These are phyloP conservation scores for Tauraco hartlaubi DNA, from an alignment of 2,797 vertebrate genomes.

Conservation along the genomic window DNA sequence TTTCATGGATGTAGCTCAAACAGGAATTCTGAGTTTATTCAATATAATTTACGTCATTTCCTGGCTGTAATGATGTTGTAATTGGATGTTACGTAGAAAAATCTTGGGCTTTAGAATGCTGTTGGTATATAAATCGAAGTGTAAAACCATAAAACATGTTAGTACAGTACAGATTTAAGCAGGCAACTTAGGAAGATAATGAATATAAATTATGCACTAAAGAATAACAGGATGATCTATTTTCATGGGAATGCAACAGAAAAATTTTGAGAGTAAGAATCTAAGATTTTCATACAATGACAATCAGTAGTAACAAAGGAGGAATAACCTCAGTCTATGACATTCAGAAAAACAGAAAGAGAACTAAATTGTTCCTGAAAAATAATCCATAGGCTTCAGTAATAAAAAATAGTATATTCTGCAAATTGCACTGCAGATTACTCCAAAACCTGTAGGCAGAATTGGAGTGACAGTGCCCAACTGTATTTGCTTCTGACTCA, in stretches of 20 bases:
- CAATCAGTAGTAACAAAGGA: neutral
- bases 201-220: neutral
- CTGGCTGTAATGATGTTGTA: neutral
- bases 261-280: neutral
- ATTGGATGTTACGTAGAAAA: neutral
- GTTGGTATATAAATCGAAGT: neutral
- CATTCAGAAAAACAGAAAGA: neutral
- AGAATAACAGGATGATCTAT: neutral
- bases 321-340: neutral
- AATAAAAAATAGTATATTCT: neutral
- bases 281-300: neutral
- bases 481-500: neutral
- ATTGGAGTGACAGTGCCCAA: neutral
- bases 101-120: neutral
- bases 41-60: neutral
- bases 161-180: neutral
- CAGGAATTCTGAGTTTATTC: slow-evolving; percentile 1
- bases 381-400: neutral
- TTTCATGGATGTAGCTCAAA: neutral
- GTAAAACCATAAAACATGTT: neutral
- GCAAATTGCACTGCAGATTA: neutral
- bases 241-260: neutral
- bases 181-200: neutral
- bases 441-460: neutral
- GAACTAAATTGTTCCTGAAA: neutral